Evolutionary conservation across 1,140 invertebrate species (phyloP).

Genomic region (Papilio polyxenes): DNA sequence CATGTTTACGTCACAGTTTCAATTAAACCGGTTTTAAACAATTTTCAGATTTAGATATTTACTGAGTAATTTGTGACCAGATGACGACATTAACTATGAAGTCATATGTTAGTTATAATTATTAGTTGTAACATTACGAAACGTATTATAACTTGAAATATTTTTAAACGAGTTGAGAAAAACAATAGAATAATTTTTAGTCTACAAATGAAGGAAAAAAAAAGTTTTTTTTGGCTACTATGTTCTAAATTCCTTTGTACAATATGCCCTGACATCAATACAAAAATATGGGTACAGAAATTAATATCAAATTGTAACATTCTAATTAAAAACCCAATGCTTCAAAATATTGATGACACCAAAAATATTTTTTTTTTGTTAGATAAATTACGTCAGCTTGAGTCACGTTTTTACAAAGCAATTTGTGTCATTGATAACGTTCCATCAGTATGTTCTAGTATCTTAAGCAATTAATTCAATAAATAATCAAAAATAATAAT

Average conservation of each 20-base stretch:
- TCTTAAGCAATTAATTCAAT: neutral
- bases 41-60: neutral
- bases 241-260: too few species aligned
- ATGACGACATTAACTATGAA: neutral
- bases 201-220: too few species aligned
- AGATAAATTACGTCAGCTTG: neutral
- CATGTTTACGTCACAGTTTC: neutral
- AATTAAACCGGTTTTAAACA: neutral
- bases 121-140: neutral
- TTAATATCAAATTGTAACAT: neutral
- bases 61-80: neutral
- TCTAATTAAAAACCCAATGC: neutral
- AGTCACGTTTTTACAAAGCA: conserved; percentile 1
- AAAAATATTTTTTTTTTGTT: neutral
- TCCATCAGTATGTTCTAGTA: neutral
- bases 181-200: too few species aligned
- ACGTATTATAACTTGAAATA: too few species aligned
- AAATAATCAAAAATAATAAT: too few species aligned
- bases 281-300: neutral
- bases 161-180: too few species aligned
- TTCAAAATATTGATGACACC: neutral
- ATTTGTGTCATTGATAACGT: neutral
- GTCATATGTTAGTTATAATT: neutral
- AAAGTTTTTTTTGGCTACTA: too few species aligned
- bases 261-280: too few species aligned